Conservation (phyloP, 1,140 invertebrate species). For the Chrysomallon squamiferum region DNA sequence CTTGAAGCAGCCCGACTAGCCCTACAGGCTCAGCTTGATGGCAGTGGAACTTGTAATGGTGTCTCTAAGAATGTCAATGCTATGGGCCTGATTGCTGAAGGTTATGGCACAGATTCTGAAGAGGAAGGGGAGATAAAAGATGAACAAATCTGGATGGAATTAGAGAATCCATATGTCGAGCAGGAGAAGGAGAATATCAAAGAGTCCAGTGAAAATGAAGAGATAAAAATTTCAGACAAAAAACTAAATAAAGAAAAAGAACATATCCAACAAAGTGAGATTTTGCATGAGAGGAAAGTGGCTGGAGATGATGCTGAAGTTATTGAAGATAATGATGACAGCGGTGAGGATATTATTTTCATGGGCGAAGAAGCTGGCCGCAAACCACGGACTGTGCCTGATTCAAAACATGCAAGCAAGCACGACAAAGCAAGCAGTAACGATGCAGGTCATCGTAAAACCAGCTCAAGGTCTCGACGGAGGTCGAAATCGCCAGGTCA, state of each 20-base stretch:
- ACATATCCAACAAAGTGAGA: conserved; percentile 3
- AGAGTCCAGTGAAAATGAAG: not conserved
- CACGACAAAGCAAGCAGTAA: conserved; percentile 1
- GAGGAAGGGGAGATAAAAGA: conserved; percentile 59
- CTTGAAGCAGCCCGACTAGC: conserved; percentile 60
- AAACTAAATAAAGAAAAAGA: not conserved
- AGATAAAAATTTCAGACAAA: not conserved
- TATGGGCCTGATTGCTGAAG: conserved; percentile 58
- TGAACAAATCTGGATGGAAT: conserved; percentile 32
- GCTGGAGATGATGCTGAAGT: conserved; percentile 13
- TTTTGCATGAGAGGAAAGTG: conserved; percentile 15
- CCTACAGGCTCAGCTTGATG: conserved; percentile 48
- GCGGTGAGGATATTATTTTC: not conserved
- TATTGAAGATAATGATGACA: conserved; percentile 23
- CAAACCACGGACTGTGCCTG: conserved; percentile 3
- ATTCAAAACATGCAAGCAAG: conserved; percentile 21
- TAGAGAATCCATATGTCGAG: conserved; percentile 15
- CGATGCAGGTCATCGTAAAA: conserved; percentile 6
- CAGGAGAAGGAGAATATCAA: conserved; percentile 7
- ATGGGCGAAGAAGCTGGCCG: not conserved
- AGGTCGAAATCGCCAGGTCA: not conserved
- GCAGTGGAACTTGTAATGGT: conserved; percentile 15
- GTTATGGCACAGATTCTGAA: conserved; percentile 53
- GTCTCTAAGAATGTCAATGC: conserved; percentile 33
- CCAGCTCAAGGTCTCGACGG: conserved; percentile 6